Percentiles rank a stretch among this genome's conserved stretches.
phyloP scores from a whole-genome alignment of 2,888 invertebrate species.

The Tholera decimalis region DNA sequence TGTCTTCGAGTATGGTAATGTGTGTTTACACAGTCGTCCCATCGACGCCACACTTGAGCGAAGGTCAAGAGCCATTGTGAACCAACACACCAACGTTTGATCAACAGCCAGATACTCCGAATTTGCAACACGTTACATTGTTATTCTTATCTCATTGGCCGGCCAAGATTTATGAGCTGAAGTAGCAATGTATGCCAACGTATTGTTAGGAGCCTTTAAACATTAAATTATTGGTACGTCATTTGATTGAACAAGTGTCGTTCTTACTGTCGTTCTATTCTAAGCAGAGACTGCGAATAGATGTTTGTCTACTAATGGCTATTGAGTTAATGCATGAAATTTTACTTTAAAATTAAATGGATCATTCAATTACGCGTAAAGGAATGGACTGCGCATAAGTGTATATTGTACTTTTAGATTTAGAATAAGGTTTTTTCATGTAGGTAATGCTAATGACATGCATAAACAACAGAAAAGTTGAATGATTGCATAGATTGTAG shows the following conservation, averaged over 20 bases:
- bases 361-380: slow-evolving; percentile 49
- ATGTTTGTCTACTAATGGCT: slow-evolving; percentile 33
- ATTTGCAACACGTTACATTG: slow-evolving; percentile 66
- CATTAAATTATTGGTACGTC: slow-evolving; percentile 37
- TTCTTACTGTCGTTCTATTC: slow-evolving; percentile 52
- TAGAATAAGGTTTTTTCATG: slow-evolving; percentile 27
- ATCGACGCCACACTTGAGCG: slow-evolving; percentile 71
- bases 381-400: background rate
- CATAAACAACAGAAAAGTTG: slow-evolving; percentile 4
- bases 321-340: slow-evolving; percentile 37
- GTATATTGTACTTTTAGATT: slow-evolving; percentile 19
- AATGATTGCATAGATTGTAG: slow-evolving; percentile 8
- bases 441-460: slow-evolving; percentile 14
- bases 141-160: slow-evolving; percentile 62
- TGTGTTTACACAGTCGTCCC: slow-evolving; percentile 81
- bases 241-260: slow-evolving; percentile 47
- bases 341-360: slow-evolving; percentile 34
- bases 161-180: slow-evolving; percentile 58
- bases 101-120: slow-evolving; percentile 64
- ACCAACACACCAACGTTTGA: slow-evolving; percentile 68
- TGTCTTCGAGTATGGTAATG: slow-evolving; percentile 79
- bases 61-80: slow-evolving; percentile 77
- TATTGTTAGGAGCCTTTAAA: slow-evolving; percentile 15
- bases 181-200: slow-evolving; percentile 62
- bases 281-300: slow-evolving; percentile 18